A percentile compares a stretch with the other conserved stretches of the same genome.
phyloP scores from a whole-genome alignment of 1,140 invertebrate genomes.

The Bombus haemorrhoidalis region DNA sequence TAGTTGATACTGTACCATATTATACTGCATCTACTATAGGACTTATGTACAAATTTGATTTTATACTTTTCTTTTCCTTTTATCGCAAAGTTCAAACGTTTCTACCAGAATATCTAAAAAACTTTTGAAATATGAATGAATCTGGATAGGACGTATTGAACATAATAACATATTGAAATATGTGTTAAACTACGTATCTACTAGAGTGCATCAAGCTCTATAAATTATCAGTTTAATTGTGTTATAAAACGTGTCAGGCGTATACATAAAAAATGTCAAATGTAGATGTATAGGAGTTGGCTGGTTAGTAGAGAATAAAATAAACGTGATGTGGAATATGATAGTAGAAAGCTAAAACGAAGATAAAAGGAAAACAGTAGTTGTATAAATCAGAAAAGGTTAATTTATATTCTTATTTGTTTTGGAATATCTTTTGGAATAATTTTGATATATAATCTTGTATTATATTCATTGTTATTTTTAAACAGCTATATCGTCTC shows the following conservation, averaged over 20 bases:
- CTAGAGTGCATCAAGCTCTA: background rate
- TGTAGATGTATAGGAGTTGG: background rate
- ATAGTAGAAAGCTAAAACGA: background rate
- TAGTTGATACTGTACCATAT: too few relatives aligned
- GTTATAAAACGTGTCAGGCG: background rate
- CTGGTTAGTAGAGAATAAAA: background rate
- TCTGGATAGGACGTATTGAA: background rate
- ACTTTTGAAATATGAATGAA: background rate
- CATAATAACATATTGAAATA: background rate
- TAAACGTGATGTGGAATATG: background rate
- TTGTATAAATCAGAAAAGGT: background rate
- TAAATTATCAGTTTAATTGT: background rate
- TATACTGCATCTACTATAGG: too few relatives aligned
- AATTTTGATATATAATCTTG: background rate
- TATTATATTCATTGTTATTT: background rate
- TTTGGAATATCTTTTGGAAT: background rate
- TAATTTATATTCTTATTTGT: background rate
- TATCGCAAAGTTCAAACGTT: background rate
- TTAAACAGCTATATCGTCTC: background rate
- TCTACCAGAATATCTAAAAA: background rate
- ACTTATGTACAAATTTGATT: too few relatives aligned
- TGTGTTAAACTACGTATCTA: background rate
- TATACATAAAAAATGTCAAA: background rate
- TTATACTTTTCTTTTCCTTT: background rate
- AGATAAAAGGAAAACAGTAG: background rate